Evolutionary conservation across 2,113 vertebrate species (phyloP).

Genomic region (Neodon shergylaensis): DNA sequence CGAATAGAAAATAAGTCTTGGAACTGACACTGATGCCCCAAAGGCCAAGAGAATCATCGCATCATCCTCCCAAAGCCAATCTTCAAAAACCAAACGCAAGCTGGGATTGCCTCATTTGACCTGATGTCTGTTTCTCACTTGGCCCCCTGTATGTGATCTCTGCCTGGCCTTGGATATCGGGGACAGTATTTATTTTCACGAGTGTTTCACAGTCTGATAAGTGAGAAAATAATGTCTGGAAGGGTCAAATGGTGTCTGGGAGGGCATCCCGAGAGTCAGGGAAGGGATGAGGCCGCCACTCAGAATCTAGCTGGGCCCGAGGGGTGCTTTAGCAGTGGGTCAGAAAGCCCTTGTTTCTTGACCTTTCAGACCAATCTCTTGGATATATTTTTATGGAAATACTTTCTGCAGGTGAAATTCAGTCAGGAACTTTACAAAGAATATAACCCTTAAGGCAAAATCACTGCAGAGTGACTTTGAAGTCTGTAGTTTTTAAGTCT

Average conservation of each 20-base stretch:
- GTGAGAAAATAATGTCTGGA: conserved; percentile 71
- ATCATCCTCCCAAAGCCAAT: not conserved
- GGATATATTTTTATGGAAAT: conserved; percentile 35
- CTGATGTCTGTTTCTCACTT: conserved; percentile 71
- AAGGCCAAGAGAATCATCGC: not conserved
- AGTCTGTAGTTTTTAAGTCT: conserved; percentile 46
- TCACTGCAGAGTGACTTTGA: conserved; percentile 52
- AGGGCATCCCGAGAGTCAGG: conserved; percentile 52
- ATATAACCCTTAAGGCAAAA: conserved; percentile 17
- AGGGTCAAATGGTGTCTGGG: conserved; percentile 53
- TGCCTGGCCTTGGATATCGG: conserved; percentile 60
- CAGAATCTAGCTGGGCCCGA: conserved; percentile 16
- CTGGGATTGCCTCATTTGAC: not conserved
- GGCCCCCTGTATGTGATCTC: conserved; percentile 50
- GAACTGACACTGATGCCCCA: not conserved
- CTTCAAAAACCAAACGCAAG: not conserved
- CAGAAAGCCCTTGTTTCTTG: conserved; percentile 6
- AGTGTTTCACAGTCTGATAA: conserved; percentile 76
- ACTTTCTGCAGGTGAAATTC: conserved; percentile 58
- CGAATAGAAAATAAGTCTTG: conserved; percentile 20
- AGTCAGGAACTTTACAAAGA: conserved; percentile 19
- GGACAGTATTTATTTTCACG: conserved; percentile 70
- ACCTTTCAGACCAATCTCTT: not conserved
- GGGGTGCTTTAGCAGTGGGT: not conserved
- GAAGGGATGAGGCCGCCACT: conserved; percentile 63